Conservation (phyloP, 2,113 vertebrate genomes). For the Puffinus mauretanicus region DNA sequence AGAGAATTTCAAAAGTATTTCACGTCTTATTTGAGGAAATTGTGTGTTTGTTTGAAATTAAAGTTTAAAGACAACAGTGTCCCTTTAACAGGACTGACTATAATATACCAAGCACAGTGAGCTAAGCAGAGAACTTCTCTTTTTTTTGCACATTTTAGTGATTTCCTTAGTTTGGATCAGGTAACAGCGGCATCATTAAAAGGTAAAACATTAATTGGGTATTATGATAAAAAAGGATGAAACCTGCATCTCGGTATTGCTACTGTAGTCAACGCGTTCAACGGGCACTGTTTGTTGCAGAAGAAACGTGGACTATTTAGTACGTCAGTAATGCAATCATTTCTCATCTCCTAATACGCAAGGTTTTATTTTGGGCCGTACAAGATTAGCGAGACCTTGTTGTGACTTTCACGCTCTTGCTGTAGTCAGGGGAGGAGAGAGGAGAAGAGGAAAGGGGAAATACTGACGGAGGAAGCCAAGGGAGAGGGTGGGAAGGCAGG, state of each 20-base stretch:
- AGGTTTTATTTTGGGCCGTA: slow-evolving; percentile 33
- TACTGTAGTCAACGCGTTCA: not conserved
- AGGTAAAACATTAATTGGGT: not conserved
- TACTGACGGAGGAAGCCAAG: not conserved
- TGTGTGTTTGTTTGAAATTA: not conserved
- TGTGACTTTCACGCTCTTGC: slow-evolving; percentile 38
- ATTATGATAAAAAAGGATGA: not conserved
- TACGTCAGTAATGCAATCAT: slow-evolving; percentile 43
- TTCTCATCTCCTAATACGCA: slow-evolving; percentile 17
- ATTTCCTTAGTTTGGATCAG: not conserved
- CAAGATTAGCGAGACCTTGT: slow-evolving; percentile 5
- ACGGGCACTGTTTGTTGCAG: not conserved
- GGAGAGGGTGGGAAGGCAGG: not conserved
- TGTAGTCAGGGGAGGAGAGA: not conserved
- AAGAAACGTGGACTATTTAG: slow-evolving; percentile 3
- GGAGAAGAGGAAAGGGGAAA: not conserved
- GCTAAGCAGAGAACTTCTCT: not conserved
- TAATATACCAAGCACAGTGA: not conserved
- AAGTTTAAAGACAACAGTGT: not conserved
- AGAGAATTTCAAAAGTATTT: not conserved
- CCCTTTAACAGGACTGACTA: not conserved
- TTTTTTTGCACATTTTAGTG: not conserved
- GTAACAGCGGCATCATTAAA: slow-evolving; percentile 52
- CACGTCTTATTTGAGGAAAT: not conserved
- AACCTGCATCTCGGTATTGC: not conserved